phyloP scores from a whole-genome alignment of 2,797 vertebrate genomes.

The Molossus alvarezi region DNA sequence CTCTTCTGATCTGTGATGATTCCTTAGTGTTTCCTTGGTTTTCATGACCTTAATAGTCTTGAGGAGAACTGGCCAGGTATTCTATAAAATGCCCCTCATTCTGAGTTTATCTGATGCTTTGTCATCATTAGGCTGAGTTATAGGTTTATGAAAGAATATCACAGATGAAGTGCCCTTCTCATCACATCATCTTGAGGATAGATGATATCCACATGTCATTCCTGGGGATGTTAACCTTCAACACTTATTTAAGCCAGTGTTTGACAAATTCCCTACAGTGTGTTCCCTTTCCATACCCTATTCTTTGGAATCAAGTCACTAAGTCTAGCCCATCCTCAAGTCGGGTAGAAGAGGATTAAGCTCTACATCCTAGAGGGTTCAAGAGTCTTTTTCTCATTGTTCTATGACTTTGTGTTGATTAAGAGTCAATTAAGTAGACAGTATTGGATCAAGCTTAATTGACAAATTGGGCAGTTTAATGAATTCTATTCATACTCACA shows the following conservation, averaged over 20 bases:
- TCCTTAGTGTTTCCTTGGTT: neutral
- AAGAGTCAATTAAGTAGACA: neutral
- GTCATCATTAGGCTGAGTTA: neutral
- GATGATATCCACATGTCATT: neutral
- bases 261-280: neutral
- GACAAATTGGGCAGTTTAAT: neutral
- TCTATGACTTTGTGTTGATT: neutral
- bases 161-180: neutral
- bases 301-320: neutral
- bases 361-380: neutral
- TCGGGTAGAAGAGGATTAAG: neutral
- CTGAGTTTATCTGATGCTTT: constrained; percentile 12
- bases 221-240: neutral
- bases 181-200: neutral
- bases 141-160: neutral
- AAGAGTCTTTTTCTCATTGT: constrained; percentile 5
- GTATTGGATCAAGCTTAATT: neutral
- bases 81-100: neutral
- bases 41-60: neutral
- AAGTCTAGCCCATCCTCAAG: neutral
- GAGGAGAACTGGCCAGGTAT: neutral
- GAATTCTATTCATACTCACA: neutral
- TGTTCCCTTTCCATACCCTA: neutral
- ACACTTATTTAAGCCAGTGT: neutral
- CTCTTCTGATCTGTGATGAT: neutral